phyloP scores from a whole-genome alignment of 2,113 vertebrate genomes.

The Halcyon malimbica region DNA sequence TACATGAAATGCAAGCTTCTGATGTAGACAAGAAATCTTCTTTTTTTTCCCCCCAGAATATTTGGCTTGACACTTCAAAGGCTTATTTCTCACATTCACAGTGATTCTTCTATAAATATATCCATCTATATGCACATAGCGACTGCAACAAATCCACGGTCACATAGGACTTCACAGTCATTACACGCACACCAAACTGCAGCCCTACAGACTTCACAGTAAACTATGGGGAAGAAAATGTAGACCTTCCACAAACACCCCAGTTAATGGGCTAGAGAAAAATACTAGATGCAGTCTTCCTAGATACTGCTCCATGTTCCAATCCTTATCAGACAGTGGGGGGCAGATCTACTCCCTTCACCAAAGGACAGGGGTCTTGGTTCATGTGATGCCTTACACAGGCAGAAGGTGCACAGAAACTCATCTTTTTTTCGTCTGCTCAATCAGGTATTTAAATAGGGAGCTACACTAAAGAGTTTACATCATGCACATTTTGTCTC shows the following conservation, averaged over 20 bases:
- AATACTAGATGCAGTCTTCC: not conserved
- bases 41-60: slow-evolving; percentile 67
- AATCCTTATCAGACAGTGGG: rapidly evolving
- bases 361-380: too few species aligned
- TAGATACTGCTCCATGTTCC: not conserved
- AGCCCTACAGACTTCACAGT: not conserved
- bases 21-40: slow-evolving; percentile 51
- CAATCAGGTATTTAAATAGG: not conserved
- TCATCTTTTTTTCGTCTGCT: not conserved
- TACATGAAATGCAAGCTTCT: slow-evolving; percentile 60
- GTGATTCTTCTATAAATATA: slow-evolving; percentile 74
- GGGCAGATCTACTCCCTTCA: not conserved
- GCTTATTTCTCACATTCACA: slow-evolving; percentile 71
- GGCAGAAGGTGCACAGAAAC: not conserved
- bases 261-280: not conserved
- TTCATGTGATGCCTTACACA: not conserved
- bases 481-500: not conserved
- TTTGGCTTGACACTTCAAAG: slow-evolving; percentile 73
- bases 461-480: not conserved
- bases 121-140: slow-evolving; percentile 58
- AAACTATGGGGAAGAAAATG: not conserved
- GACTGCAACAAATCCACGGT: slow-evolving; percentile 57
- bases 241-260: not conserved
- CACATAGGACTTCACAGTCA: slow-evolving; percentile 62
- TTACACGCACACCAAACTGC: not conserved